Evolutionary conservation across 2,888 invertebrate species (phyloP), one percentile per base, ranked within the genome.

Genomic region (Branchipolynoe longqiensis): DNA sequence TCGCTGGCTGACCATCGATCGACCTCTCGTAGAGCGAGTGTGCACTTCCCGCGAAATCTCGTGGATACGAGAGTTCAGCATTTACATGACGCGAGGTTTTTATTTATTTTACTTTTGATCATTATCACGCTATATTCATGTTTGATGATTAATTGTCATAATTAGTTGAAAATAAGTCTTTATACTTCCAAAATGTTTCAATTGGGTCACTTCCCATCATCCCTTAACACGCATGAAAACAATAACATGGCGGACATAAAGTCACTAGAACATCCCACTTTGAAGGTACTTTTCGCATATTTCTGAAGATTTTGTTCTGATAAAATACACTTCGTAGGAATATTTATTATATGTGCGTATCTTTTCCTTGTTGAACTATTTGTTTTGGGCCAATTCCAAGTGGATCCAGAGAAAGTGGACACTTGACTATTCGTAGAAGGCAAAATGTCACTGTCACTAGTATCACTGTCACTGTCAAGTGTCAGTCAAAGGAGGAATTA

Each of bases 261-360:
- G 83, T 87, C 87, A n/a, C 83, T 89, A 28, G 89, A 89, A 74
- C 89, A 89, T 84, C 89, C 88, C 1, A 89, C 89, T 59, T 85
- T 89, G 59, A 89, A 89, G 88, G 89, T 89, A 82, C 22, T 69
- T 69, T 69, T 14, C 14, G 38, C 38, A 8, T 69, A 38, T 33
- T 69, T 69, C 33, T 69, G 38, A 22, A 12, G 18, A 18, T 48
- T 48, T 48, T 48, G 48, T 48, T 48, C 48, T 8, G 48, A 48
- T 12, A 48, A 48, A 48, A 12, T 12, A 48, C 8, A 18, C 8
- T 48, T 12, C 8, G 48, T 48, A 48, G 48, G 48, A 12, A 48
- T 8, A 48, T 48, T 48, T 48, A 12, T 48, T 48, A 12, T 48
- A 12, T 48, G 18, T 48, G n/a, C n/a, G n/a, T 48, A 48, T 48